phyloP scores from a whole-genome alignment of 2,113 vertebrate genomes.

The Acrocephalus arundinaceus region DNA sequence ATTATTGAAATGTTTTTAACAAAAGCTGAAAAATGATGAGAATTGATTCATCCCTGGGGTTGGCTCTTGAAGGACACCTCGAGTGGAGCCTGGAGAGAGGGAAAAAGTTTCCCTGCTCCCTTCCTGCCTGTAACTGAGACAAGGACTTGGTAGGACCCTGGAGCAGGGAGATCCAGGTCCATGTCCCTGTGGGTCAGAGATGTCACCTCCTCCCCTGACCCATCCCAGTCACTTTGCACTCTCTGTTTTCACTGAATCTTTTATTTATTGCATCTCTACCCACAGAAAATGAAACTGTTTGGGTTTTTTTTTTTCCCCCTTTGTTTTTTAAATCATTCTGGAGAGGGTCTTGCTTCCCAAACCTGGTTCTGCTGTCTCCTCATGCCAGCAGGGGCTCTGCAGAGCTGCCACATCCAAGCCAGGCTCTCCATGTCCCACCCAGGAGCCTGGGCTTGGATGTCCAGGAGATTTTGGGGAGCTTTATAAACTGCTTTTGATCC shows the following conservation, averaged over 20 bases:
- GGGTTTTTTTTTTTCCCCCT: fast-evolving
- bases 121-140: neutral
- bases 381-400: neutral
- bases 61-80: neutral
- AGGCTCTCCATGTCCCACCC: neutral
- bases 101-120: neutral
- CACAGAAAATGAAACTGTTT: neutral
- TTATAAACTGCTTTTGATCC: neutral
- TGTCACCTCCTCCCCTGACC: neutral
- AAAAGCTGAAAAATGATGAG: neutral
- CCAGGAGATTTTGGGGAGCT: neutral
- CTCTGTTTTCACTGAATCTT: neutral
- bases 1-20: neutral
- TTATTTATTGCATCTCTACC: neutral
- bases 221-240: neutral
- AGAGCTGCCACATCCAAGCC: neutral
- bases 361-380: neutral
- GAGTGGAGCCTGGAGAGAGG: fast-evolving
- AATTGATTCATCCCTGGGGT: fast-evolving
- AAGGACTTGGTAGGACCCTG: neutral
- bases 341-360: neutral
- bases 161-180: neutral
- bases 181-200: neutral
- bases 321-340: neutral
- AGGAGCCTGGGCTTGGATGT: neutral